Percentiles rank a stretch among this genome's conserved stretches.
phyloP scores from a whole-genome alignment of 2,113 vertebrate genomes.

The Plectropomus leopardus region DNA sequence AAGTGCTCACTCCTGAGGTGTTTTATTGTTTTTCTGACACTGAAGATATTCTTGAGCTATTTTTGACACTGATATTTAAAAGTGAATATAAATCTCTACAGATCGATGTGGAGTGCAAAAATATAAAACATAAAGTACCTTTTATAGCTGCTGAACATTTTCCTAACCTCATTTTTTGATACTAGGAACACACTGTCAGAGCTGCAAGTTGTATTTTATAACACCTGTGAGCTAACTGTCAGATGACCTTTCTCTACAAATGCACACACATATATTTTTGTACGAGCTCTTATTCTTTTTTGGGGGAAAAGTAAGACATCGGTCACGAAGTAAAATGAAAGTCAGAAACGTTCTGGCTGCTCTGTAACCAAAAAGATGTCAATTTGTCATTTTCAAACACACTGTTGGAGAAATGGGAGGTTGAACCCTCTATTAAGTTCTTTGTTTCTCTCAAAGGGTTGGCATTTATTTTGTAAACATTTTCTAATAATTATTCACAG shows the following conservation, averaged over 20 bases:
- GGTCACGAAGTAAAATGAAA: slow-evolving; percentile 28
- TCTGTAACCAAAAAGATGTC: slow-evolving; percentile 35
- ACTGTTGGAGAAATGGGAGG: slow-evolving; percentile 2
- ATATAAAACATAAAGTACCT: slow-evolving; percentile 44
- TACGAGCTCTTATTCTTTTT: slow-evolving; percentile 7
- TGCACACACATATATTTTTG: background rate
- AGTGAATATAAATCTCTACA: slow-evolving; percentile 38
- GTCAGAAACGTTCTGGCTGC: slow-evolving; percentile 5
- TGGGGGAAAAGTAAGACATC: slow-evolving; percentile 21
- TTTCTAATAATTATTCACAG: background rate
- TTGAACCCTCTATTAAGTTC: background rate
- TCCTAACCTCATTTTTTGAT: slow-evolving; percentile 21
- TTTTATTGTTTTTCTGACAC: slow-evolving; percentile 43
- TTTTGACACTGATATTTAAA: slow-evolving; percentile 33
- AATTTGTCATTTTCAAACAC: background rate
- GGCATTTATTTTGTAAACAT: background rate
- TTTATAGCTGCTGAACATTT: slow-evolving; percentile 46
- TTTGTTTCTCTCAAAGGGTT: too few species aligned
- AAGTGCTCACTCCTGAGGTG: slow-evolving; percentile 17
- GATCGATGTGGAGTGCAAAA: slow-evolving; percentile 38
- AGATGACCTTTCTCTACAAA: slow-evolving; percentile 21
- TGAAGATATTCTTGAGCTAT: slow-evolving; percentile 21
- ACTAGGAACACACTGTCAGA: background rate
- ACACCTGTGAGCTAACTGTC: slow-evolving; percentile 45
- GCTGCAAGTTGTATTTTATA: slow-evolving; percentile 32